A percentile compares a stretch with the other conserved stretches of the same genome.
Evolutionary conservation across 2,797 vertebrate genomes (phyloP).

Genomic region (Falco rusticolus): DNA sequence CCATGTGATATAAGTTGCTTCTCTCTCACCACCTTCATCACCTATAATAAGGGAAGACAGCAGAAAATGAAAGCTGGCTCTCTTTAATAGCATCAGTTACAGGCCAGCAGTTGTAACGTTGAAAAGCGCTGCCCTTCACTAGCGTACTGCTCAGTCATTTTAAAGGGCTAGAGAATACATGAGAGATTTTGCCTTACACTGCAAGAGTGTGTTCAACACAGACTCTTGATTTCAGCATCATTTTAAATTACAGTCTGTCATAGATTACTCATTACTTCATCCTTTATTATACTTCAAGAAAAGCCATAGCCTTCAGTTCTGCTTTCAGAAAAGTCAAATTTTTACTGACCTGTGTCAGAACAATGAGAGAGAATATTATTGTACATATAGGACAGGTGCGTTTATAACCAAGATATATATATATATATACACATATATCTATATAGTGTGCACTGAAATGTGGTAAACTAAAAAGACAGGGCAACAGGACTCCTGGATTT

Average conservation of each 20-base stretch:
- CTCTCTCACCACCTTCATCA: not conserved
- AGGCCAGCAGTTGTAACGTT: not conserved
- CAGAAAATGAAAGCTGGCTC: constrained; percentile 17
- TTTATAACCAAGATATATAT: not conserved
- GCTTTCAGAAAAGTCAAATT: constrained; percentile 18
- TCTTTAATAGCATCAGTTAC: not conserved
- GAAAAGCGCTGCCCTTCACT: not conserved
- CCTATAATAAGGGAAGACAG: not conserved
- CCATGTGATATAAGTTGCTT: not conserved
- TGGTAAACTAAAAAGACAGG: not conserved
- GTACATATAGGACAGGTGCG: not conserved
- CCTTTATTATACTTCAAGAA: not conserved
- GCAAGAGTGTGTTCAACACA: not conserved
- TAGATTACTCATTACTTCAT: constrained; percentile 2
- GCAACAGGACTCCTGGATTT: not conserved
- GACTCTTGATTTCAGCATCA: not conserved
- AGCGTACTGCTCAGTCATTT: not conserved
- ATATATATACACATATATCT: too few relatives aligned
- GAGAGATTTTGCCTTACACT: not conserved
- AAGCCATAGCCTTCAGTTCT: constrained; percentile 15
- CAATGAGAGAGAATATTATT: not conserved
- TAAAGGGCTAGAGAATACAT: not conserved
- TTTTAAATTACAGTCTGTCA: constrained; percentile 7
- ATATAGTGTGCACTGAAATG: not conserved
- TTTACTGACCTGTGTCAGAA: constrained; percentile 26